Evolutionary conservation across 1,140 invertebrate species (phyloP), one percentile per base, ranked within the genome.

Genomic region (Cherax destructor): DNA sequence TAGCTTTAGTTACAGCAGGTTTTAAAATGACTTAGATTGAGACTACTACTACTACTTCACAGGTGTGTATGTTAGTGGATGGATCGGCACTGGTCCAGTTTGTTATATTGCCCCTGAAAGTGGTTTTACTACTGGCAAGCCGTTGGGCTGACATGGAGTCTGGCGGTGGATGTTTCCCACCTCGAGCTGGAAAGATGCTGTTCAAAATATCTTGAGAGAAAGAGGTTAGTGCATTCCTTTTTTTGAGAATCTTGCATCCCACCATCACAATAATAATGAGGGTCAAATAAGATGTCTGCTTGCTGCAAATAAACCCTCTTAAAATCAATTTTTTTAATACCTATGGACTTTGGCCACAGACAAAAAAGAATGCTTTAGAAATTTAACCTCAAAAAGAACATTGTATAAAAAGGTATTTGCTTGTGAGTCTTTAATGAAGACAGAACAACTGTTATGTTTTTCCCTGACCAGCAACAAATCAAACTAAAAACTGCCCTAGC

Each of bases 91-190:
- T 72, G 98, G 98, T 11, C 98, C 99, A 77, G 96, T 97, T 0
- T 18, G 98, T 99, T 1, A 98, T 99, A 93, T 94, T 98, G 69
- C 97, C 99, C 7, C 99, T 99, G 98, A 97, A 49, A 97, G 98
- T 94, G 97, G 98, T 61, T 98, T 97, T 95, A 95, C 96, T 93
- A 96, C 97, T 61, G 98, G 96, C 13, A 95, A 96, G 93, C 94
- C 52, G 96, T 99, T 50, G 94, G 89, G 95, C 96, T 92, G 97
- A 99, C 94, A 94, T 98, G 80, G 91, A 94, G 87, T 89, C 93
- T 61, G 94, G 95, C 80, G 49, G 92, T 96, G 65, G 93, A 94
- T 16, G 78, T 93, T 0, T 65, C 76, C 18, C 93, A 3, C 91
- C 94, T 41, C 76, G 92, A 81, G 97, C 97, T 49, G 96, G 95